Conservation (phyloP, 2,797 vertebrate genomes). For the Galaxias olidus region DNA sequence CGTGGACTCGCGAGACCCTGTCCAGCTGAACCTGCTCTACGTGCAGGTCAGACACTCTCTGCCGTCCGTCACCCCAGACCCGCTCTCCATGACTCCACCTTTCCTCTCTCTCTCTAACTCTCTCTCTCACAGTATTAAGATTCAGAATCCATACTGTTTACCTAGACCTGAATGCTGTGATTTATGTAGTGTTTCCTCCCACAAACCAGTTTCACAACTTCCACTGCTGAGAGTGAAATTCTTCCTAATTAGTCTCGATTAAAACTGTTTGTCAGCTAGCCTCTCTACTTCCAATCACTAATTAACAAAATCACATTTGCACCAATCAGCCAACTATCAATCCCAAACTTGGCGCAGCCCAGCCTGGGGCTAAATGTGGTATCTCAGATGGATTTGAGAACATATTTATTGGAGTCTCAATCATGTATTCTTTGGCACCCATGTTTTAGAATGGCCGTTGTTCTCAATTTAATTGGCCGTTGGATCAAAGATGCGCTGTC, state of each 20-base stretch:
- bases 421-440: neutral
- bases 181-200: too few relatives aligned
- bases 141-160: neutral
- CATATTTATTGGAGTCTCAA: neutral
- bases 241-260: neutral
- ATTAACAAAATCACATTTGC: conserved; percentile 3
- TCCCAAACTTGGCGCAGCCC: neutral
- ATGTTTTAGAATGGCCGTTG: neutral
- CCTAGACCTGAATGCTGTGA: too few relatives aligned
- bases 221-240: neutral
- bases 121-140: neutral
- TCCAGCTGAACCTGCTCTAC: conserved; percentile 93
- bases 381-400: neutral
- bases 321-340: neutral
- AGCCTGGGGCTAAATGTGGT: neutral
- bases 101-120: conserved; percentile 17
- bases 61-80: neutral
- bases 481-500: too few relatives aligned
- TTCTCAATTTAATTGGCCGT: too few relatives aligned
- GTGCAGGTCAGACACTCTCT: conserved; percentile 77
- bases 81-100: neutral
- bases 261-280: neutral
- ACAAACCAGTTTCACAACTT: too few relatives aligned
- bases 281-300: neutral
- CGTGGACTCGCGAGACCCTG: conserved; percentile 95